Conservation (phyloP, 2,888 invertebrate genomes). For the Ophraella communa region DNA sequence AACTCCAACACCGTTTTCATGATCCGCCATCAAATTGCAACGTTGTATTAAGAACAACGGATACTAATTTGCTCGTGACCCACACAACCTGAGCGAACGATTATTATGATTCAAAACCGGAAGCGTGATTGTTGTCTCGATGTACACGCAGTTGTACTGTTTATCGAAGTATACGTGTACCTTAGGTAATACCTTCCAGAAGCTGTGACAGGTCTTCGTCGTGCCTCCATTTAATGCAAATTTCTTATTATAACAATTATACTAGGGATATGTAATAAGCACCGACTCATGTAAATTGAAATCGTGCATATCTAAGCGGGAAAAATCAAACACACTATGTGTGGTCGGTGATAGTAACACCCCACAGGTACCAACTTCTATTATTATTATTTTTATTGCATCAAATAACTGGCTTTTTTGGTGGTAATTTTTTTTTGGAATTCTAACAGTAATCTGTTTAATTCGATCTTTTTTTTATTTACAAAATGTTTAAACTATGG, state of each 20-base stretch:
- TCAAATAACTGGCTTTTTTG: no score
- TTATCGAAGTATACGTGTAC: not conserved
- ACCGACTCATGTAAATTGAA: constrained; percentile 48
- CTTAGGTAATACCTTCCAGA: constrained; percentile 27
- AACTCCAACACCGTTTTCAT: constrained; percentile 3
- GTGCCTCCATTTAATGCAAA: constrained; percentile 50
- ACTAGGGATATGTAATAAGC: constrained; percentile 44
- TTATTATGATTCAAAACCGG: constrained; percentile 26
- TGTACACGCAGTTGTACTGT: constrained; percentile 1
- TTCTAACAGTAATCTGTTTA: no score
- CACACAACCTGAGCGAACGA: constrained; percentile 7
- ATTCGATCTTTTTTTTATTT: no score
- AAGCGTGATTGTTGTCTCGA: constrained; percentile 13
- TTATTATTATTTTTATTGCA: no score
- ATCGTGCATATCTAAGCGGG: constrained; percentile 41
- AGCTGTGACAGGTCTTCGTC: constrained; percentile 37
- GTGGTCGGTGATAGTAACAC: constrained; percentile 1
- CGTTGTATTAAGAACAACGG: constrained; percentile 4
- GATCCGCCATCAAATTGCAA: constrained; percentile 5
- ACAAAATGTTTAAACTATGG: no score
- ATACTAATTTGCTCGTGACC: constrained; percentile 24
- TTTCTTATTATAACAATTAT: constrained; percentile 49
- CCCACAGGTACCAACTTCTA: not conserved
- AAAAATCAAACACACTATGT: constrained; percentile 10
- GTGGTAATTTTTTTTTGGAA: no score